Evolutionary conservation across 1,140 invertebrate genomes (phyloP).

Genomic region (Battus philenor): DNA sequence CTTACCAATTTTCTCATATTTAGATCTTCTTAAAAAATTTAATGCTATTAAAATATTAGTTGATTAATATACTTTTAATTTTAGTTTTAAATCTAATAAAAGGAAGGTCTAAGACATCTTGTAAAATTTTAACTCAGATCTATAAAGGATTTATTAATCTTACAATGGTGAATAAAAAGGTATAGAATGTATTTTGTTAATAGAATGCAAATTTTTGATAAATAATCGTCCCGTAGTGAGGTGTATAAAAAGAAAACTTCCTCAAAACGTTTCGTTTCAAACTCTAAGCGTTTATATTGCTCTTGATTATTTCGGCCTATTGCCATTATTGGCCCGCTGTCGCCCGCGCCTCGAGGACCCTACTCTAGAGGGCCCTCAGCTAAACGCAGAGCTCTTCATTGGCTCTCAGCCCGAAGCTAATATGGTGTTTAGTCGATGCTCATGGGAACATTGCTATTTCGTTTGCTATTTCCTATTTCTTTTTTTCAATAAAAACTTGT

Average conservation of each 20-base stretch:
- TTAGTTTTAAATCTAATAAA: too few relatives aligned
- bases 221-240: too few relatives aligned
- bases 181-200: neutral
- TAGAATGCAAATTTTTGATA: too few relatives aligned
- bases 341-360: conserved; percentile 22
- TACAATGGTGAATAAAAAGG: neutral
- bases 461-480: conserved; percentile 1
- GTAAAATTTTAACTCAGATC: too few relatives aligned
- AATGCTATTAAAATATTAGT: too few relatives aligned
- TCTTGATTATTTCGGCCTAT: conserved; percentile 6
- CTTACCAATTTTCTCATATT: too few relatives aligned
- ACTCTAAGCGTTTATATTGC: conserved; percentile 4
- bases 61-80: too few relatives aligned
- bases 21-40: too few relatives aligned
- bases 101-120: too few relatives aligned
- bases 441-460: conserved; percentile 7
- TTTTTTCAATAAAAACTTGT: neutral
- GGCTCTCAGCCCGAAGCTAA: conserved; percentile 18
- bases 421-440: conserved; percentile 24
- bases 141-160: too few relatives aligned
- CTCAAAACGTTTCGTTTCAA: neutral
- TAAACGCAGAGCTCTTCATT: conserved; percentile 21
- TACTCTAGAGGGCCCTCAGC: conserved; percentile 12
- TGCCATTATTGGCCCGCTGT: conserved; percentile 13
- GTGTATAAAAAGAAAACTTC: neutral